Conservation (phyloP, 2,113 vertebrate species). For the Podiceps cristatus region DNA sequence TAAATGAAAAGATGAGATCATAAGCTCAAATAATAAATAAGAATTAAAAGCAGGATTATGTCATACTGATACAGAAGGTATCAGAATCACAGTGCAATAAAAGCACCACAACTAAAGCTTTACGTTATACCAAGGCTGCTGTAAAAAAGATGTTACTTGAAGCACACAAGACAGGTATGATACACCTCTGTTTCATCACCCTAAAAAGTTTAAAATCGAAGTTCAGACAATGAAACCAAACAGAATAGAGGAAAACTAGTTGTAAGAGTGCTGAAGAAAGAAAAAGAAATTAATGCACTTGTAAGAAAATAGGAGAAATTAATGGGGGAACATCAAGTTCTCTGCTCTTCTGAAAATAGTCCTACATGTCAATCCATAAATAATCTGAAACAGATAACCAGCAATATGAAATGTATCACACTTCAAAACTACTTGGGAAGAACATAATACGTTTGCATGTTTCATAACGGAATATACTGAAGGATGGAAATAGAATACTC, state of each 20-base stretch:
- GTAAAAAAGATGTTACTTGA: not conserved
- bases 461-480: not conserved
- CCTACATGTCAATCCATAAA: not conserved
- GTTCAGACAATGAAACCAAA: not conserved
- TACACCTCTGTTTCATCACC: not conserved
- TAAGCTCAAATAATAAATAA: not conserved
- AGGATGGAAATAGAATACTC: not conserved
- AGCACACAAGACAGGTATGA: fast-evolving
- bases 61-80: not conserved
- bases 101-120: not conserved
- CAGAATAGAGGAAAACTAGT: not conserved
- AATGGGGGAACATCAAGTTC: not conserved
- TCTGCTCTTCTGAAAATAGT: not conserved
- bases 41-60: not conserved
- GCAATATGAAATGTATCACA: not conserved
- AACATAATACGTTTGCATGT: not conserved
- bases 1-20: not conserved
- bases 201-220: not conserved
- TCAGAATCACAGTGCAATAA: not conserved
- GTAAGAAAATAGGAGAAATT: not conserved
- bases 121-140: not conserved
- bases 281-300: not conserved
- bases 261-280: not conserved
- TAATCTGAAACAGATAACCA: not conserved
- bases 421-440: not conserved